phyloP scores from a whole-genome alignment of 2,888 invertebrate genomes.

The Pseudeuparius sepicola region DNA sequence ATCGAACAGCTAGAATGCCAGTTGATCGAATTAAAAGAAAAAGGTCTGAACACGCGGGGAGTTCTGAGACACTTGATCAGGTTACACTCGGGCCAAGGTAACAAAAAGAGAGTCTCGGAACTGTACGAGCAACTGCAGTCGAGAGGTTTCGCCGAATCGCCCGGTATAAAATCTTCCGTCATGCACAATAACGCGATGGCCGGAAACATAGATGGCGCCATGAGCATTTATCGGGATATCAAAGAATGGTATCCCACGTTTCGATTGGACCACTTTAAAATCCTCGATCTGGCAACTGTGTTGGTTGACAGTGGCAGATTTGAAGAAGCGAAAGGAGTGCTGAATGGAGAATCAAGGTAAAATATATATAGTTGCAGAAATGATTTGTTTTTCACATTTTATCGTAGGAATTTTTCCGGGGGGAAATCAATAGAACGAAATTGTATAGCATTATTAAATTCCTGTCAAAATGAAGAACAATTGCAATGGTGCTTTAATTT shows the following conservation, averaged over 20 bases:
- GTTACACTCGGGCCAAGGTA: slow-evolving; percentile 45
- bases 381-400: slow-evolving; percentile 11
- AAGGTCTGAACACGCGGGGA: slow-evolving; percentile 56
- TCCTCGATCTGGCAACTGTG: slow-evolving; percentile 52
- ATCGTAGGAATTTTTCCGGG: slow-evolving; percentile 16
- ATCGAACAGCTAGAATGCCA: slow-evolving; percentile 52
- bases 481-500: slow-evolving; percentile 44
- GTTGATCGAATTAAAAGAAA: slow-evolving; percentile 52
- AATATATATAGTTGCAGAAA: slow-evolving; percentile 11
- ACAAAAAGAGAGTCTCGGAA: slow-evolving; percentile 45
- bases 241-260: slow-evolving; percentile 46
- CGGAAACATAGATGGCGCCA: slow-evolving; percentile 46
- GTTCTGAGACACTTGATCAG: slow-evolving; percentile 53
- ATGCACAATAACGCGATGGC: slow-evolving; percentile 51
- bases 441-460: slow-evolving; percentile 51
- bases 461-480: slow-evolving; percentile 39
- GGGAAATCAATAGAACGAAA: slow-evolving; percentile 43
- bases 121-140: slow-evolving; percentile 45
- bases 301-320: slow-evolving; percentile 44
- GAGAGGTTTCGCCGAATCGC: slow-evolving; percentile 24
- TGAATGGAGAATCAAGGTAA: slow-evolving; percentile 41
- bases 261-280: slow-evolving; percentile 53
- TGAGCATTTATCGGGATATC: slow-evolving; percentile 44
- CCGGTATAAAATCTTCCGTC: slow-evolving; percentile 49
- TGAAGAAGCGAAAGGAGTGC: slow-evolving; percentile 40